These are phyloP conservation scores for Arvicanthis niloticus DNA, from an alignment of 2,113 vertebrate species.

Conservation along the genomic window DNA sequence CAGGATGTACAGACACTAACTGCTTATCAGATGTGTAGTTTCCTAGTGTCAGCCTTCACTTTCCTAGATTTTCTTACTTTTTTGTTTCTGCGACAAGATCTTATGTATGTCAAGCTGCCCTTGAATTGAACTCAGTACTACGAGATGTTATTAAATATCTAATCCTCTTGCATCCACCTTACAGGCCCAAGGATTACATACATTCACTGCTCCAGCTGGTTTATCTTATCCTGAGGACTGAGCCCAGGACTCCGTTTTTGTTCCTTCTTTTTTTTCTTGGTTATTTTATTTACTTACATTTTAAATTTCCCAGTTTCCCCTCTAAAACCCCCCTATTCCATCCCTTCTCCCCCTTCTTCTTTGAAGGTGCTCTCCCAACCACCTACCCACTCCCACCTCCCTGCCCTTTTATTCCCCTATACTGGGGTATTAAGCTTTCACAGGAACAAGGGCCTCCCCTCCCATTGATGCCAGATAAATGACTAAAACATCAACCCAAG, in stretches of 20 bases:
- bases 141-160: background rate
- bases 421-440: no score
- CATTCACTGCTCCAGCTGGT: background rate
- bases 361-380: no score
- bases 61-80: background rate
- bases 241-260: background rate
- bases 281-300: no score
- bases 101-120: background rate
- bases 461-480: no score
- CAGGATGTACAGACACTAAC: background rate
- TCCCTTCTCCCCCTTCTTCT: no score
- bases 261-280: no score
- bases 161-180: background rate
- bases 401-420: no score
- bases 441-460: no score
- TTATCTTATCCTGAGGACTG: background rate
- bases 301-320: no score
- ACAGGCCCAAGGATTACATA: background rate
- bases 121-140: background rate
- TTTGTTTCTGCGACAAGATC: background rate
- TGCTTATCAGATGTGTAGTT: background rate
- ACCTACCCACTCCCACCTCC: no score
- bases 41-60: background rate
- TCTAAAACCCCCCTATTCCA: no score
- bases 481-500: no score